Base-by-base conservation (phyloP, 1,140 invertebrate species). In the Trachymyrmex cornetzi region DNA sequence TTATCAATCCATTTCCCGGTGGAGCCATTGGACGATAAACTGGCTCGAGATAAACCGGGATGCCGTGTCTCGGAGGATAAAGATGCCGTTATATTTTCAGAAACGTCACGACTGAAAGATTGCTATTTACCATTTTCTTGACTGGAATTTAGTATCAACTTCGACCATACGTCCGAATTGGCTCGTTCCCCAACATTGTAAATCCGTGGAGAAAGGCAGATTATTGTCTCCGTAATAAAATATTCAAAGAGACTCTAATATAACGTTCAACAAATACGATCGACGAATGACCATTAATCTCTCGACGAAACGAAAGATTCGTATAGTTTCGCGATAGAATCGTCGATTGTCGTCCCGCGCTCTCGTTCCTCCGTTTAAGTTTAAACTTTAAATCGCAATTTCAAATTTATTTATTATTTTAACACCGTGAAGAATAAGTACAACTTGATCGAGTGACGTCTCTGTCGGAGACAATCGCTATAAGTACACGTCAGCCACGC, bases 51-150 rank as follows among this genome's bases (percentile, higher is more conserved):
- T 84, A 72, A 72, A 82, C 66, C 57, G 38, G 69, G 55, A 61
- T 59, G 80, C 24, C 80, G 53, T 55, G 24, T 27, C 79, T 63
- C 16, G 16, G 30, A 11, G 38, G 30, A 84, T 75, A 84, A 61
- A 84, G 80, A 75, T 57, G 57, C 69, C 24, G 55, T 84, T 84
- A 84, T 75, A 84, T 84, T 80, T 80, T 84, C 55, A 84, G 80
- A 50, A 61, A 75, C 38, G 55, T 75, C 38, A 84, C 66, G 44
- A n/a, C 3, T 74, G 55, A 75, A 16, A 61, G 55, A 74, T 75
- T 50, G 59, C 53, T 84, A 75, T 84, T 82, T 75, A 84, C 44
- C 53, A 72, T 75, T 84, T 61, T 24, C 71, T 61, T 22, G 69
- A 50, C 69, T 74, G 38, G 19, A 57, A 84, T 74, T 75, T 84